Percentiles rank a stretch among this genome's conserved stretches.
These are phyloP conservation scores for Drosophila pachea DNA, from an alignment of 1,140 invertebrate genomes.

Conservation along the genomic window DNA sequence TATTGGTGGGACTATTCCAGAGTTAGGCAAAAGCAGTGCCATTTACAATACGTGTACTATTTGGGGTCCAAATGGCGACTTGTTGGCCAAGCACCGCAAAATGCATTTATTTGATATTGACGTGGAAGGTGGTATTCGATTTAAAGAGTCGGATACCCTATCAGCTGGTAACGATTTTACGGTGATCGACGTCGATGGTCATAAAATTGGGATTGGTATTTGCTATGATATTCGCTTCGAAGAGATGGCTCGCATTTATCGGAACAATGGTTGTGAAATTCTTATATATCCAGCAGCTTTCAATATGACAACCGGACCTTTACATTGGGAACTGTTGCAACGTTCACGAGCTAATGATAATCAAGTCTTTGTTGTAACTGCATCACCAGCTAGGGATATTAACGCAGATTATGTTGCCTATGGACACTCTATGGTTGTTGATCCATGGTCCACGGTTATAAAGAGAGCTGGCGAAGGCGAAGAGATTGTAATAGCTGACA, in stretches of 20 bases:
- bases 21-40: slow-evolving; percentile 82
- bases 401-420: slow-evolving; percentile 90
- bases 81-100: slow-evolving; percentile 88
- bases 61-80: slow-evolving; percentile 88
- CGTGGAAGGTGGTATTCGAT: slow-evolving; percentile 94
- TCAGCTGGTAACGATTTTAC: slow-evolving; percentile 87
- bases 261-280: slow-evolving; percentile 88
- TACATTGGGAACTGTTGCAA: slow-evolving; percentile 93
- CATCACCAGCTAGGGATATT: slow-evolving; percentile 88
- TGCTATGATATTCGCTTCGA: slow-evolving; percentile 97
- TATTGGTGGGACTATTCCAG: slow-evolving; percentile 94
- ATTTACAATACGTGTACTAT: slow-evolving; percentile 95
- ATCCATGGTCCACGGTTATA: slow-evolving; percentile 92
- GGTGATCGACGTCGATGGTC: slow-evolving; percentile 86
- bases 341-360: slow-evolving; percentile 90
- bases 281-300: slow-evolving; percentile 96
- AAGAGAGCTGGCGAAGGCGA: slow-evolving; percentile 85
- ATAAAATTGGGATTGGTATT: slow-evolving; percentile 93
- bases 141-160: slow-evolving; percentile 93
- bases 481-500: slow-evolving; percentile 86
- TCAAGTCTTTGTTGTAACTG: slow-evolving; percentile 87
- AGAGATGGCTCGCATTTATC: slow-evolving; percentile 91
- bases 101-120: slow-evolving; percentile 98
- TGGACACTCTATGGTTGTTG: slow-evolving; percentile 91
- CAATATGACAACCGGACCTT: slow-evolving; percentile 96